These are phyloP conservation scores for Sylvia atricapilla DNA, from an alignment of 2,113 vertebrate genomes.

Conservation along the genomic window DNA sequence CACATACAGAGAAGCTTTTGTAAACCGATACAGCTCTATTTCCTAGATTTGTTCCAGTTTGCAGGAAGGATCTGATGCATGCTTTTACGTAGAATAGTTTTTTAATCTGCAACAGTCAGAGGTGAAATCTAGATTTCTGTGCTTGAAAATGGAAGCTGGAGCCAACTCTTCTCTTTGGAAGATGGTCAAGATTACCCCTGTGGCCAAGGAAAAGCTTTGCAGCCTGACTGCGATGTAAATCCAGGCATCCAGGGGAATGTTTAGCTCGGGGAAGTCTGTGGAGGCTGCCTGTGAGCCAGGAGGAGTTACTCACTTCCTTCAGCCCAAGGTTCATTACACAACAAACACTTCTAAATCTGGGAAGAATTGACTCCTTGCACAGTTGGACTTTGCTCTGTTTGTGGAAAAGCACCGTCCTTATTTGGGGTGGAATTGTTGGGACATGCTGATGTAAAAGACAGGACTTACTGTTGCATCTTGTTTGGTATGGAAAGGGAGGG, in stretches of 20 bases:
- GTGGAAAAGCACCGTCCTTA: not conserved
- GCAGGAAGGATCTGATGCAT: slow-evolving; percentile 53
- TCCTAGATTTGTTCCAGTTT: slow-evolving; percentile 55
- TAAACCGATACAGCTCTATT: slow-evolving; percentile 40
- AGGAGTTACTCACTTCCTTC: slow-evolving; percentile 54
- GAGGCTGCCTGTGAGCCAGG: not conserved
- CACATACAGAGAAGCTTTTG: not conserved
- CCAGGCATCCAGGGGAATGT: not conserved
- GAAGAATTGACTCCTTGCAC: not conserved
- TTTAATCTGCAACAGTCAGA: slow-evolving; percentile 16
- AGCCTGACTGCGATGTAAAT: not conserved
- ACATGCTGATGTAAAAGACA: not conserved
- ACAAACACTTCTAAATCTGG: not conserved
- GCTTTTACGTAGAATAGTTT: slow-evolving; percentile 27
- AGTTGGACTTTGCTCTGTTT: slow-evolving; percentile 22
- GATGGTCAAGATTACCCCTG: not conserved
- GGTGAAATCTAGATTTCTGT: slow-evolving; percentile 36
- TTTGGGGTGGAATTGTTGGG: not conserved
- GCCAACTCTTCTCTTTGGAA: slow-evolving; percentile 26
- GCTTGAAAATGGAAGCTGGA: slow-evolving; percentile 14
- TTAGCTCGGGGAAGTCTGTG: not conserved
- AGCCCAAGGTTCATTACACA: slow-evolving; percentile 5
- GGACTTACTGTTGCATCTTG: not conserved
- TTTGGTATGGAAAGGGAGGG: not conserved
- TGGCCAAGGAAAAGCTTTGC: not conserved